These are phyloP conservation scores for Panthera leo DNA, from an alignment of 2,113 vertebrate species.

Conservation along the genomic window DNA sequence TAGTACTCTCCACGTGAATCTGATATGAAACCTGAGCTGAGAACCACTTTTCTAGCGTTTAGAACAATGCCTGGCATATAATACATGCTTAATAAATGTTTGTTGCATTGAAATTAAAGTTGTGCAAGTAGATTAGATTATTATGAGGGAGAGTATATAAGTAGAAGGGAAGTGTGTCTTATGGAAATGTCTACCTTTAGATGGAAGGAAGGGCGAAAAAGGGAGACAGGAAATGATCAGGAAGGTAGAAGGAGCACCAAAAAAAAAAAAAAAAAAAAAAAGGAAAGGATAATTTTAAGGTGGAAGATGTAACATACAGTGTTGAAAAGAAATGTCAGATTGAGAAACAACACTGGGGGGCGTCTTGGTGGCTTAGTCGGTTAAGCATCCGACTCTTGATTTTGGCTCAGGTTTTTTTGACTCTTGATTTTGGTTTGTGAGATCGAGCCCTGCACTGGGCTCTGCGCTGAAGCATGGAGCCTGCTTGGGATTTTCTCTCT, in stretches of 20 bases:
- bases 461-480: too few relatives aligned
- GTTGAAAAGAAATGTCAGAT: background rate
- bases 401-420: too few relatives aligned
- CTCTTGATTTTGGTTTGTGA: too few relatives aligned
- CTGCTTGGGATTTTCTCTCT: too few relatives aligned
- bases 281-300: background rate
- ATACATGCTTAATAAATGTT: background rate
- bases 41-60: background rate
- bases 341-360: too few relatives aligned
- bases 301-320: background rate
- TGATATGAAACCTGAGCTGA: background rate
- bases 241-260: background rate
- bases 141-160: background rate
- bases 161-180: background rate
- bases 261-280: background rate
- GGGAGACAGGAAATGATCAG: background rate
- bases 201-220: background rate
- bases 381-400: too few relatives aligned
- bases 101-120: slow-evolving; percentile 25
- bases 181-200: background rate
- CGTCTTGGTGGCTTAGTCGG: too few relatives aligned
- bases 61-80: background rate
- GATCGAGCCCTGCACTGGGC: too few relatives aligned
- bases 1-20: background rate
- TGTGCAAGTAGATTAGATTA: background rate